phyloP scores from a whole-genome alignment of 2,797 vertebrate species.

The Lagorchestes hirsutus region DNA sequence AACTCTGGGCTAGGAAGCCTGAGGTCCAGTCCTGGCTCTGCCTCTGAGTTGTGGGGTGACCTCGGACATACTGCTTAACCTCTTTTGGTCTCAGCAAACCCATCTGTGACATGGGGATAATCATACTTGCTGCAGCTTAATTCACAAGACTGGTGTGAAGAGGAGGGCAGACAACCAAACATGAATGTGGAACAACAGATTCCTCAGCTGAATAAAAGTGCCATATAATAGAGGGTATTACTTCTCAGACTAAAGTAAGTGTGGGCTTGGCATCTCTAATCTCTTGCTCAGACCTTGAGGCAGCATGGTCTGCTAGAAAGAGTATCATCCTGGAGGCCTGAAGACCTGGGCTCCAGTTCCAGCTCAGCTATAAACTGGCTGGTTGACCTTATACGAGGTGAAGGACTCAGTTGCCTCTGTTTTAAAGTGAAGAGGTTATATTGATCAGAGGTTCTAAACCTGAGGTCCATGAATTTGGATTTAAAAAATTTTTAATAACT shows the following conservation, averaged over 20 bases:
- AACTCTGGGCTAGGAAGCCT: conserved; percentile 14
- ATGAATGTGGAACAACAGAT: conserved; percentile 44
- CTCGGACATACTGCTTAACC: background rate
- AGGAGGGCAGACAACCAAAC: conserved; percentile 11
- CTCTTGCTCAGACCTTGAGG: conserved; percentile 68
- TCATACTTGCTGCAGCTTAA: conserved; percentile 5
- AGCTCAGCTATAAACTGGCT: background rate
- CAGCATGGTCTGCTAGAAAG: conserved; percentile 72
- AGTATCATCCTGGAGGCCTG: conserved; percentile 49
- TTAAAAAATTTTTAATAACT: background rate
- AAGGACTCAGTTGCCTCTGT: background rate
- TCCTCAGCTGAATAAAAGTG: conserved; percentile 64
- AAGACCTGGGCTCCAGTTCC: conserved; percentile 31
- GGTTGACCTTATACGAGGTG: background rate
- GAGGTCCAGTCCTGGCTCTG: background rate
- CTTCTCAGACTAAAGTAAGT: conserved; percentile 75
- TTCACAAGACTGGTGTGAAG: conserved; percentile 26
- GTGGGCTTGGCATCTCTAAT: conserved; percentile 74
- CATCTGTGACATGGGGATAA: conserved; percentile 4
- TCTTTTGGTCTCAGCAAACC: background rate
- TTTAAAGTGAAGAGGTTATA: background rate
- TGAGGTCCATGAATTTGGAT: background rate
- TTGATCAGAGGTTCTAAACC: background rate
- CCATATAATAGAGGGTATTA: conserved; percentile 54
- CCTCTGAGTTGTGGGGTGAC: background rate